Conservation (phyloP, 2,113 vertebrate species). For the Ageneiosus marmoratus region DNA sequence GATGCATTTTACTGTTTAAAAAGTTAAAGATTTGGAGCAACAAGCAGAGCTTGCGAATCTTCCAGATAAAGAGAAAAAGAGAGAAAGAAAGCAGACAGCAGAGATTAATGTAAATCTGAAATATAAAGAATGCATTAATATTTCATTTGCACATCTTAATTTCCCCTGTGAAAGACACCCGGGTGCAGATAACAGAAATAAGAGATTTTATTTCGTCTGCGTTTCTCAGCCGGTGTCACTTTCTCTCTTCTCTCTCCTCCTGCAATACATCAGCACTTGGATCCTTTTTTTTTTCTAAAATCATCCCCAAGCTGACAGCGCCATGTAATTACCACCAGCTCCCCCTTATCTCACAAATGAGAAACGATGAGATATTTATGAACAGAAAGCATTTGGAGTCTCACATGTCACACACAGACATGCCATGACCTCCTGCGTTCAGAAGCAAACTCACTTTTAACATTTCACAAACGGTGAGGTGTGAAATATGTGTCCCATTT, state of each 20-base stretch:
- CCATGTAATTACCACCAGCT: constrained; percentile 74
- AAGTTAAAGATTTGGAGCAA: constrained; percentile 55
- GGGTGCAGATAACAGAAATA: constrained; percentile 79
- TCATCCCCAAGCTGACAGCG: constrained; percentile 71
- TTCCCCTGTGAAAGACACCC: constrained; percentile 84
- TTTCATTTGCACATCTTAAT: constrained; percentile 94
- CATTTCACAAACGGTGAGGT: neutral
- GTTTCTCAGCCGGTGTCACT: constrained; percentile 76
- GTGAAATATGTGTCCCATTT: neutral
- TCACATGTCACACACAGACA: constrained; percentile 57
- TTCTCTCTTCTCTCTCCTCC: constrained; percentile 67
- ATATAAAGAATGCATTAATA: constrained; percentile 88
- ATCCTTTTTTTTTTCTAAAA: constrained; percentile 73
- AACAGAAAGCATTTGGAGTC: constrained; percentile 69
- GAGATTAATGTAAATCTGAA: constrained; percentile 84
- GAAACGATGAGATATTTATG: constrained; percentile 79
- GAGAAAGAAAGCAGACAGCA: constrained; percentile 58
- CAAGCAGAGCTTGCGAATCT: constrained; percentile 36
- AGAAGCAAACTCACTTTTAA: constrained; percentile 29
- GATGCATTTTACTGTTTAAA: constrained; percentile 66
- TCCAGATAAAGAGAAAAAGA: constrained; percentile 37
- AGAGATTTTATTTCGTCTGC: constrained; percentile 74
- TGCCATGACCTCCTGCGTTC: constrained; percentile 26
- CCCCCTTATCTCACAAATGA: constrained; percentile 74
- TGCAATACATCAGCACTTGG: constrained; percentile 82